A percentile compares a stretch with the other conserved stretches of the same genome.
Conservation (phyloP, 2,888 invertebrate genomes). For the Artemia sinica region DNA sequence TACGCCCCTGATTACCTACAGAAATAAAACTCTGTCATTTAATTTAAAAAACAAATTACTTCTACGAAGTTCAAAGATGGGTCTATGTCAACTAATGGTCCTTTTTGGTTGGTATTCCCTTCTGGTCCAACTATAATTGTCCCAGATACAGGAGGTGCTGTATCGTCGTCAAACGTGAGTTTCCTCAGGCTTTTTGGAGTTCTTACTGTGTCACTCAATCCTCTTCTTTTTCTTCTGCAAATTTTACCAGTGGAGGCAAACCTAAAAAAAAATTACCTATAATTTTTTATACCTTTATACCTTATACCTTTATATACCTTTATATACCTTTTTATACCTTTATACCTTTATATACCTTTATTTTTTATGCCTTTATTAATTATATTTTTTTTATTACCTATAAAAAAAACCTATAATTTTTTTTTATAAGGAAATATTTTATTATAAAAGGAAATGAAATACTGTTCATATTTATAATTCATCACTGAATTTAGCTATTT, state of each 20-base stretch:
- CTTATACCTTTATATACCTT: too few species aligned
- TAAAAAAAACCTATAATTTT: too few species aligned
- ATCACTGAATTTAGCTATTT: too few species aligned
- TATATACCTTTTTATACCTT: too few species aligned
- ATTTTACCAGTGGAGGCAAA: neutral
- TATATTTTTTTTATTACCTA: too few species aligned
- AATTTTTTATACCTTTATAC: too few species aligned
- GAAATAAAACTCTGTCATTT: neutral
- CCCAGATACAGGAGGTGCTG: conserved; percentile 81
- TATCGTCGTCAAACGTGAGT: conserved; percentile 72
- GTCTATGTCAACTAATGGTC: conserved; percentile 73
- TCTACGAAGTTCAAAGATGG: conserved; percentile 89
- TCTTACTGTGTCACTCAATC: neutral
- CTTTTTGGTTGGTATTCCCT: conserved; percentile 40
- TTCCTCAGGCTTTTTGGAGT: conserved; percentile 42
- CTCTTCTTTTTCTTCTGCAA: neutral
- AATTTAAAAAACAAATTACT: conserved; percentile 24
- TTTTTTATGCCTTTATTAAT: too few species aligned
- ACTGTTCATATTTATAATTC: too few species aligned
- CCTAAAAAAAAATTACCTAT: neutral
- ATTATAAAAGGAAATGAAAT: too few species aligned
- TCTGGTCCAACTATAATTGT: conserved; percentile 57
- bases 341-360: too few species aligned
- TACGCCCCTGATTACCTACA: too few species aligned
- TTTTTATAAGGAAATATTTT: too few species aligned